Evolutionary conservation across 2,888 invertebrate genomes (phyloP).

Genomic region (Drosophila cyrtoloma): DNA sequence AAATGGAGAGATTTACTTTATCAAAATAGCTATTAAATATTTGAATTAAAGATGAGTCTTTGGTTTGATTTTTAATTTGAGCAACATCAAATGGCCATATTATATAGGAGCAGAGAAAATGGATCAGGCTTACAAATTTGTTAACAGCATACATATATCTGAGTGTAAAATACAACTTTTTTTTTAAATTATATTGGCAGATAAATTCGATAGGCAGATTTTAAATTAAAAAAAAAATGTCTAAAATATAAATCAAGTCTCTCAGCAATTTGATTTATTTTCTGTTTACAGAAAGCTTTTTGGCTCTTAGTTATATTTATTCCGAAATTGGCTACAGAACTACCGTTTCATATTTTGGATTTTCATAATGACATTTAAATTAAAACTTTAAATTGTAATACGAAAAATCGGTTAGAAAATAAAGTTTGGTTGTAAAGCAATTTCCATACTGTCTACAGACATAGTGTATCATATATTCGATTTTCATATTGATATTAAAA

Average conservation of each 20-base stretch:
- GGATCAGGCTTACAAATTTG: not conserved
- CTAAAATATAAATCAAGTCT: not conserved
- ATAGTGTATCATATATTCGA: not conserved
- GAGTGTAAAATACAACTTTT: not conserved
- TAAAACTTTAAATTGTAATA: not conserved
- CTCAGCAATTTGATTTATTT: not conserved
- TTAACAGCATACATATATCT: not conserved
- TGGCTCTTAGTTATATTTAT: not conserved
- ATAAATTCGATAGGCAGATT: not conserved
- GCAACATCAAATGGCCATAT: not conserved
- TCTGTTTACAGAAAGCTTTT: not conserved
- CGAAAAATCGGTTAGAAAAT: not conserved
- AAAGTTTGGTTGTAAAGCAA: not conserved
- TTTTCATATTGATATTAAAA: not conserved
- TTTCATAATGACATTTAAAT: not conserved
- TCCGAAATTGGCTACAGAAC: not conserved
- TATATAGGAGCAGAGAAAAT: not conserved
- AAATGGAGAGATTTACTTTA: not conserved
- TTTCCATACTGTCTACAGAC: not conserved
- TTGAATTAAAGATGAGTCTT: not conserved
- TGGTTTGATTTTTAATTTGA: not conserved
- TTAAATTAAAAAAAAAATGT: accelerated
- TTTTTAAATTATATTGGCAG: not conserved
- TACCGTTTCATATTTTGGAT: no score
- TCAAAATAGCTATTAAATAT: not conserved